Base-by-base conservation (phyloP, 2,888 invertebrate genomes). In the Troides oblongomaculatus region DNA sequence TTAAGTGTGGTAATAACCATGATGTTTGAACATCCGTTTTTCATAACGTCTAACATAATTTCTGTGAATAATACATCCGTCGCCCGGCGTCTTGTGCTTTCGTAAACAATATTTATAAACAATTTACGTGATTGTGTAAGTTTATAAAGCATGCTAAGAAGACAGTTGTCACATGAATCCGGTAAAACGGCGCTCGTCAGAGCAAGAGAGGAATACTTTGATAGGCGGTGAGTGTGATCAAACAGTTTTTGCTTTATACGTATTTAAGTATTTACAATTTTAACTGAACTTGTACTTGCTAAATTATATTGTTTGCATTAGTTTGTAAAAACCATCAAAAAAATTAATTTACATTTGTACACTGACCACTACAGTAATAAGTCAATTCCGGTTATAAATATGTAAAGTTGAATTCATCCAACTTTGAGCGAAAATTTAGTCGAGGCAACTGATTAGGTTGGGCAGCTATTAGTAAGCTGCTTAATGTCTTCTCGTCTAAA, bases 121-220 rank as follows among this genome's bases (percentile, higher is more conserved):
- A 46, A 64, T 30, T 36, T 66, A 68, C 10, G 18, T 65, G 65
- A 59, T 67, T 63, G 64, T 69, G 53, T 46, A n/a, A 62, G 18
- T 53, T 39, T 60, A 62, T 17, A 46, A 36, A 73, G 23, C n/a
- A 84, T 88, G 87, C 83, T 92, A 77, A 83, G 90, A 63, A 80
- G 92, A 66, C 92, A 92, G 74, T 90, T 86, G 76, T 92, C 92
- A 43, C 90, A 90, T 67, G 92, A 92, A 74, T 90, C 92, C 21
- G 92, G 91, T 23, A 90, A 86, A 77, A 81, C 89, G 5, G 91
- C 87, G 73, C 84, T 91, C 56, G 81, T 79, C 72, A 84, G 81
- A 62, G 90, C 89, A n/a, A 81, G 79, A 72, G 88, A 91, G 76
- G 90, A 89, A 75, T 88, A 84, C 79, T 85, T 87, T 65, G 88